Base-by-base conservation (phyloP, 2,113 vertebrate species). In the Patagioenas fasciata region DNA sequence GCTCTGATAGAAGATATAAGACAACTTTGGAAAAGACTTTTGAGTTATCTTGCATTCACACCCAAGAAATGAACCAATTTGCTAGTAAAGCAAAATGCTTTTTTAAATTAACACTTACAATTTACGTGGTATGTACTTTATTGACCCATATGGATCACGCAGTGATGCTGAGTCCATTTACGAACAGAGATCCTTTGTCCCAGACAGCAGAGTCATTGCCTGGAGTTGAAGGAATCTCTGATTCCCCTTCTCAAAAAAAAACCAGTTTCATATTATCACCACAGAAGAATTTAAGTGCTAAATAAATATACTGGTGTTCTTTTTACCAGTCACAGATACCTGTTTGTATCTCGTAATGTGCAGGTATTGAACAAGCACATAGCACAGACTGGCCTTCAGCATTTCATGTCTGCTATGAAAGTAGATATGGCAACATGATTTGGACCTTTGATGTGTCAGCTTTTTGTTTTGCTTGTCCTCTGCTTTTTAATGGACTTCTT, bases 51-150 rank as follows among this genome's bases (percentile, higher is more conserved):
- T 88, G 32, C 23, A 42, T 85, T 91, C 64, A 58, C 40, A 77
- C 83, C 40, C 32, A 48, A 53, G 18, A 56, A 53, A 87, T 80
- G 19, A 82, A 40, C 36, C 79, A n/a, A 6, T 65, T 94, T 87
- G 40, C 66, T 70, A 80, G 47, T 54, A 36, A 78, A 75, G 56
- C 2, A 0, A 60, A 34, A 73, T 89, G 58, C 32, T 71, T 78
- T 38, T 92, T 86, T 75, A 48, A 89, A 82, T 92, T 88, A 85
- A 69, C 31, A 31, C 93, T 80, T 89, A 69, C 71, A 79, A 75
- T 65, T 34, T 86, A 25, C 48, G 14, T 74, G 51, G 6, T 54
- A n/a, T 1, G 5, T 74, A 34, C 80, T 81, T 86, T 74, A 78
- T 38, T 88, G 64, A 89, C 57, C 54, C 69, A 38, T 31, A 3